Conservation (phyloP, 2,888 invertebrate species). For the Seladonia tumulorum region DNA sequence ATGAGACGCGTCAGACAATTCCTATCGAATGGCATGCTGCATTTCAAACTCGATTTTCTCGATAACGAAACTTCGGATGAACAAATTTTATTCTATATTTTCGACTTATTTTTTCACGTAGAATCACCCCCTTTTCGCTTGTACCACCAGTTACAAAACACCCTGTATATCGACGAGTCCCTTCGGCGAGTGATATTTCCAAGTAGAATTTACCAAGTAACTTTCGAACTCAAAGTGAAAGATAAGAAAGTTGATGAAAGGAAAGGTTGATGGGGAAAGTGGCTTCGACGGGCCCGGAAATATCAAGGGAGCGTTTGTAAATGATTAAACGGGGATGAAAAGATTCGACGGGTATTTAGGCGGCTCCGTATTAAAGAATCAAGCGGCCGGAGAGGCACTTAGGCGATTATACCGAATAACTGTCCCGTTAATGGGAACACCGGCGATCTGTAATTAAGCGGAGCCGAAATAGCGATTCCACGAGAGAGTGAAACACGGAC, state of each 20-base stretch:
- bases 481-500: constrained; percentile 26
- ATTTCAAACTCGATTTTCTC: too few relatives aligned
- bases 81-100: too few relatives aligned
- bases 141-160: too few relatives aligned
- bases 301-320: not conserved
- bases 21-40: too few relatives aligned
- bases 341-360: not conserved
- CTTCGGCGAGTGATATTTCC: too few relatives aligned
- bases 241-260: not conserved
- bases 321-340: not conserved
- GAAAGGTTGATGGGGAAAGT: not conserved
- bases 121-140: too few relatives aligned
- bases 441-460: constrained; percentile 9
- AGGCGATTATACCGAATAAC: constrained; percentile 13
- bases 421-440: constrained; percentile 11
- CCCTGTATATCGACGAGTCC: too few relatives aligned
- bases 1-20: too few relatives aligned
- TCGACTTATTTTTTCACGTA: too few relatives aligned
- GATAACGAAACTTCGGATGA: too few relatives aligned
- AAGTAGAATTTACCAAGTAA: not conserved
- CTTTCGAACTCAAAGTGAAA: not conserved
- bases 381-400: too few relatives aligned
- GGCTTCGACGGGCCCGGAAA: not conserved
- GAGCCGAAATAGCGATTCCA: not conserved
- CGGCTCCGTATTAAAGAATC: not conserved